Conservation (phyloP, 2,113 vertebrate species). For the Columbina picui region DNA sequence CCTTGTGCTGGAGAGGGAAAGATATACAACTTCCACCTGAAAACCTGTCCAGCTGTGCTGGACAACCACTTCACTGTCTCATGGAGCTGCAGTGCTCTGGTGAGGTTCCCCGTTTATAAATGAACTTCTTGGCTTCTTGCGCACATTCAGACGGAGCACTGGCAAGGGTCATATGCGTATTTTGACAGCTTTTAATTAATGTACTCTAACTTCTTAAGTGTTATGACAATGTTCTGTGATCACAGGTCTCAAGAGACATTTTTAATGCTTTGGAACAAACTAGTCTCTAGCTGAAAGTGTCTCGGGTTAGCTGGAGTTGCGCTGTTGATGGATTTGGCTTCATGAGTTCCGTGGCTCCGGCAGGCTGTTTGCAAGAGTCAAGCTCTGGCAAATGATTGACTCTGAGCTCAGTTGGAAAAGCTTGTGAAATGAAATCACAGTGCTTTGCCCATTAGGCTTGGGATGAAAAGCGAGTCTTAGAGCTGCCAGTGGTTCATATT, state of each 20-base stretch:
- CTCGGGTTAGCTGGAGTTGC: conserved; percentile 3
- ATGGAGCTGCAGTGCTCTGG: background rate
- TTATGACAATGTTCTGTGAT: conserved; percentile 19
- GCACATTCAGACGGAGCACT: background rate
- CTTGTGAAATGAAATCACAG: conserved; percentile 64
- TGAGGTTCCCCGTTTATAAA: background rate
- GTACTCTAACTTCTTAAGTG: background rate
- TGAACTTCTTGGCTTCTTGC: background rate
- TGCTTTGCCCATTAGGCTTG: conserved; percentile 55
- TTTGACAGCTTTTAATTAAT: conserved; percentile 40
- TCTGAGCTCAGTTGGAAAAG: conserved; percentile 68
- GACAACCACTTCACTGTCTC: background rate
- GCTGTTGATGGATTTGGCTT: conserved; percentile 29
- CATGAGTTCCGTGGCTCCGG: conserved; percentile 19
- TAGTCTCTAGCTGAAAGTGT: background rate
- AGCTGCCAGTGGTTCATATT: conserved; percentile 68
- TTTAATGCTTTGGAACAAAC: conserved; percentile 20
- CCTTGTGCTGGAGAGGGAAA: background rate
- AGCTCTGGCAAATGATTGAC: conserved; percentile 31
- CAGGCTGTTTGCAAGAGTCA: conserved; percentile 53
- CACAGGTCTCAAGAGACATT: background rate
- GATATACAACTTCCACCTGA: background rate
- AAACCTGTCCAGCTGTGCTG: background rate
- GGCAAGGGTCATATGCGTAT: background rate
- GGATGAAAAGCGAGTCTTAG: conserved; percentile 61